Base-by-base conservation (phyloP, 1,140 invertebrate genomes). In the Metaphire vulgaris region DNA sequence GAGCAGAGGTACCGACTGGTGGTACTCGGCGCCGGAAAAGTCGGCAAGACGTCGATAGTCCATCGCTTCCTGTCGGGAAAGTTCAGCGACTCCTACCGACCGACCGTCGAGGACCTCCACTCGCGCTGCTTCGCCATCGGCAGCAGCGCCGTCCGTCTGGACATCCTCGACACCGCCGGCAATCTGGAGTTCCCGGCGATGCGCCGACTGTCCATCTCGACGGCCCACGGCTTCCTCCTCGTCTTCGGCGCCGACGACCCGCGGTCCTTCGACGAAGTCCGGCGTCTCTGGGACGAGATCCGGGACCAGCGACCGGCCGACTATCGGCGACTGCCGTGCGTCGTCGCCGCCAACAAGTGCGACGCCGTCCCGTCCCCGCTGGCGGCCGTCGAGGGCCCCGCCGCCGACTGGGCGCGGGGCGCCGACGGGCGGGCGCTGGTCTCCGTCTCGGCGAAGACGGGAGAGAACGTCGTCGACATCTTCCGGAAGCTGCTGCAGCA, bases 171-270 rank as follows among this genome's bases (percentile, higher is more conserved):
- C 87, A 98, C 96, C 80, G 87, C 88, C 21, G 97, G 97, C 79
- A 97, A 94, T 79, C 97, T 99, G 89, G 97, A 99, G 87, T 99
- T 99, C 88, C 98, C 98, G 75, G 98, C 98, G 76, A 99, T 99
- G 98, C 97, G 99, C 88, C 89, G 96, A 84, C 89, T 99, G 78
- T 97, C 95, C 78, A 99, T 99, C 84, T 95, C 93, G 83, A 99
- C 99, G 89, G 97, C 88, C 26, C 84, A 88, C 79, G 88, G 88
- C 12, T 89, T 89, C 80, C 83, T 89, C 65, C 80, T 89, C 2
- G 86, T 88, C 56, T 89, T 87, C 78, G 87, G 87, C 32, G 84
- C 88, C 21, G 88, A 85, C 33, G 87, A 84, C 69, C 14, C 31
- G 67, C 26, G 28, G 2, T 78, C 77, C 2, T 78, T 75, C 69